A percentile compares a stretch with the other conserved stretches of the same genome.
Evolutionary conservation across 2,797 vertebrate genomes (phyloP).

Genomic region (Myioborus melanocephalus): DNA sequence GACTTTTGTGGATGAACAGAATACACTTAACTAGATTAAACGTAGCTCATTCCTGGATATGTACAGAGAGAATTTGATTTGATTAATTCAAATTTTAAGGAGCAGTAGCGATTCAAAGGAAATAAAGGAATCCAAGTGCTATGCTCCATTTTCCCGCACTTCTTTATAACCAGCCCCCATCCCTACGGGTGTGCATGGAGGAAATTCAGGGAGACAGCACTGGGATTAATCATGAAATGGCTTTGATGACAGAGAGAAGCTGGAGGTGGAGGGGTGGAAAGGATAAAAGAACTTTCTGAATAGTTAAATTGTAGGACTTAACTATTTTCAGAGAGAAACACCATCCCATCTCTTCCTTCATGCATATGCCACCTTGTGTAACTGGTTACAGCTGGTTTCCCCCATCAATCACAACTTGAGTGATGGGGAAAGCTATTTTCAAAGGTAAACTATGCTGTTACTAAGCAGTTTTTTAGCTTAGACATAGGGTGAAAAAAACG

Average conservation of each 20-base stretch:
- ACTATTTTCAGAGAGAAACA: slow-evolving; percentile 8
- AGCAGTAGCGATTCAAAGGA: not conserved
- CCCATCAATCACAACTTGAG: not conserved
- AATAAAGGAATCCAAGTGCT: not conserved
- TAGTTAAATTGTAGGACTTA: not conserved
- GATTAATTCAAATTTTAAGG: slow-evolving; percentile 28
- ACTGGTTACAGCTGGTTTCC: not conserved
- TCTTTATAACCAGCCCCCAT: not conserved
- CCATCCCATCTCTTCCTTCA: not conserved
- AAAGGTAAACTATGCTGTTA: slow-evolving; percentile 5
- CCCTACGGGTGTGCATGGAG: not conserved
- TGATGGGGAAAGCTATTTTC: not conserved
- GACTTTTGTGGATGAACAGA: slow-evolving; percentile 28
- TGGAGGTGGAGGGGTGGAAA: not conserved
- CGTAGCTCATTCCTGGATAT: not conserved
- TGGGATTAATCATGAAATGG: not conserved
- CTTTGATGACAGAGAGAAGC: slow-evolving; percentile 31
- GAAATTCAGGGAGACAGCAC: slow-evolving; percentile 5
- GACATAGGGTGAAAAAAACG: not conserved
- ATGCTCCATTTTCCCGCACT: not conserved
- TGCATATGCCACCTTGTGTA: not conserved
- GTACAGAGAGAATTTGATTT: not conserved
- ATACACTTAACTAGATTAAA: slow-evolving; percentile 60
- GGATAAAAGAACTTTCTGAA: slow-evolving; percentile 13
- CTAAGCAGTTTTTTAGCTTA: not conserved